Base-by-base conservation (phyloP, 2,888 invertebrate genomes). In the Drosophila melanocephala region DNA sequence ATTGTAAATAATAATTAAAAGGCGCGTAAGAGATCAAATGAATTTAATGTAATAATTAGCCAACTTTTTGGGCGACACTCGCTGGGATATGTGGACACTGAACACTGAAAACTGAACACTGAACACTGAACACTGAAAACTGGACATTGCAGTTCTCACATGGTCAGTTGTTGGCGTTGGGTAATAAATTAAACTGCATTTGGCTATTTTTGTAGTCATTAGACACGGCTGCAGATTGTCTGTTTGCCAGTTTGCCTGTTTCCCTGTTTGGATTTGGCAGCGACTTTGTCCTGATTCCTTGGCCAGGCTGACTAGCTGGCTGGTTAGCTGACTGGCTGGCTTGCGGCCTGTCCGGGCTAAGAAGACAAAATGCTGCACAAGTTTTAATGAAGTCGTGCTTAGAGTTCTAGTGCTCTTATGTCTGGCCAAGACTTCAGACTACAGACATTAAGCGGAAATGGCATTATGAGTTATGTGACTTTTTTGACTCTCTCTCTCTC, bases 131-230 rank as follows among this genome's bases (percentile, higher is more conserved):
- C 3, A 47, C 14, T 47, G 47, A 47, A 16, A 14, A 47, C 22
- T 51, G 67, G 22, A 44, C 42, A 50, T 22, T 55, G 67, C 39
- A 51, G 56, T 66, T 52, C 62, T 33, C 64, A 56, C 55, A 67
- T 57, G 51, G 35, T 56, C 65, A 70, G 70, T 72, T 55, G 75
- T 71, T 60, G 73, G 67, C 67, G 64, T 71, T 58, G 86, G 86
- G 75, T 68, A 77, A 89, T 85, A 85, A 85, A 85, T 85, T 87
- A 89, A 84, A 63, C 72, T 83, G 85, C 88, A 87, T 84, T 84
- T 87, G 88, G 83, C 90, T 89, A 85, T 85, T 88, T 85, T 88
- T 83, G 88, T 88, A 77, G 90, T 85, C 85, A 85, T 85, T 85
- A 85, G 90, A 88, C 83, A 69, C 57, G 75, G 77, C 70, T 85